Base-by-base conservation (phyloP, 2,797 vertebrate genomes). In the Macropodus opercularis region DNA sequence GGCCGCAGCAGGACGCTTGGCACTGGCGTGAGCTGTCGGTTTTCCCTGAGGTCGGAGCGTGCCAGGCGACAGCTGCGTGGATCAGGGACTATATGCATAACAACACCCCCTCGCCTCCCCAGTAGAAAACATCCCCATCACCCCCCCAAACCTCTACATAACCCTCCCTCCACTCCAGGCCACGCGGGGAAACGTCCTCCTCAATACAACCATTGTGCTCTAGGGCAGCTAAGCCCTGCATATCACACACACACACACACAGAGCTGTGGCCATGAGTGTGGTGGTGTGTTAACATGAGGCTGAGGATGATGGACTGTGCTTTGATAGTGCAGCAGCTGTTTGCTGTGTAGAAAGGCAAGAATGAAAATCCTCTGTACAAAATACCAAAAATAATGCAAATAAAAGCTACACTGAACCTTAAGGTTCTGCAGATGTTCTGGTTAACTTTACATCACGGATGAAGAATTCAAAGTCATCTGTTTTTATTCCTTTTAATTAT, bases 21-120 rank as follows among this genome's bases (percentile, higher is more conserved):
- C 91, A 92, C 83, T 91, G 92, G 93, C 88, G 90, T 89, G 90
- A 93, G 85, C 90, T 94, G 92, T 92, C 87, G 87, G 92, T 93
- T 89, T 91, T 89, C 81, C 79, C 84, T 65, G 82, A 93, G 89
- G 90, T 87, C 52, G 94, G 90, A 95, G 94, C 85, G 93, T 95
- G 94, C 93, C 94, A 93, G 85, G 89, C 85, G 83, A 95, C 94
- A 95, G 94, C 94, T 94, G 93, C 93, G 90, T 71, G 80, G 84
- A 79, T 88, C 75, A 90, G 86, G 88, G 84, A 78, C 74, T 88
- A 86, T 18, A 48, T 50, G 55, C 88, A 68, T 68, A 85, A 92
- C 89, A 80, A 61, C 88, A 56, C 85, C 64, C 77, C 15, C 65
- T n/a, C n/a, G n/a, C n/a, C n/a, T n/a, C n/a, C n/a, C n/a, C n/a